Evolutionary conservation across 2,113 vertebrate species (phyloP), one percentile per base, ranked within the genome.

Genomic region (Campylorhamphus procurvoides): DNA sequence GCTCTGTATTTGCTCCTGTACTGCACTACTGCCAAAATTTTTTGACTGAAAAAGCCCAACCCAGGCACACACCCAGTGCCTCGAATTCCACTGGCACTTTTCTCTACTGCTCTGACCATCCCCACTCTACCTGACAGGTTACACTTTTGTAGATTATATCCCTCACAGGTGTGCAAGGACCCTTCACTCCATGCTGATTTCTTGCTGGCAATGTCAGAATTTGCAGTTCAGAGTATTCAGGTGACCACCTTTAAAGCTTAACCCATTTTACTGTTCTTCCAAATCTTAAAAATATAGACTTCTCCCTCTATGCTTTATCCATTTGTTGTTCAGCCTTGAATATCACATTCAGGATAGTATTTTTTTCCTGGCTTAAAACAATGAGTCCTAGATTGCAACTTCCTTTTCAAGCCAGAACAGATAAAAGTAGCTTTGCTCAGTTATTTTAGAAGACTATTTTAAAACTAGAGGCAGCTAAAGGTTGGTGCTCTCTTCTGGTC

Each of bases 371-470:
- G 14, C 58, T 60, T 72, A 68, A 82, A 76, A 20, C 35, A 59
- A 12, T 0, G 3, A 49, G 19, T 6, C 23, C n/a, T 62, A 40
- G n/a, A 20, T 63, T 68, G 49, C 0, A 0, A 69, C n/a, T 55
- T 88, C 59, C 55, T 84, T 55, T 50, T 25, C 58, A 23, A 24
- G 68, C 42, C 58, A 55, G 33, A 29, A 56, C 15, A 67, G 55
- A 40, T 49, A 40, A 25, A 56, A 79, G 50, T 0, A 75, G 53
- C 40, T 75, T 55, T 2, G 0, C 35, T 13, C 49, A 19, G 12
- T 33, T 77, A 72, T 40, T 91, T 62, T 15, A 88, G 44, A 89
- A 64, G 37, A 71, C 35, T 59, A 2, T 14, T 29, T 20, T 55
- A 86, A 84, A 86, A 75, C 59, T 16, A 84, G 72, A 69, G 53